A percentile compares a stretch with the other conserved stretches of the same genome.
These are phyloP conservation scores for Poeciliopsis retropinna DNA, from an alignment of 2,113 vertebrate species.

Conservation along the genomic window DNA sequence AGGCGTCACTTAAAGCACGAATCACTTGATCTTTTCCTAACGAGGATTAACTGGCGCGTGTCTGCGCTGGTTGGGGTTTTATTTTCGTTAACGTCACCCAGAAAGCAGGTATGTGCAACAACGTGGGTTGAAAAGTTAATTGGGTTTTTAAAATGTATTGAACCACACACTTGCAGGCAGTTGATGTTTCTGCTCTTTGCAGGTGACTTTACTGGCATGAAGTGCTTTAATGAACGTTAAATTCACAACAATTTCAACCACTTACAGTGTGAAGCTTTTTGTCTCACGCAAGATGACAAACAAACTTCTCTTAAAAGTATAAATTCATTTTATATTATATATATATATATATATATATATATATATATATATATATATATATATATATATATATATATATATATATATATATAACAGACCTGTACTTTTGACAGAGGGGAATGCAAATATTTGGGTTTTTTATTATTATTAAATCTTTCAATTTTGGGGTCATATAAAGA, in stretches of 20 bases:
- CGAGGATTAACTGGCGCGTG: neutral
- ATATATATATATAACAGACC: neutral
- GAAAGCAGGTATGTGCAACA: conserved; percentile 20
- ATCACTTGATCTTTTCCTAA: neutral
- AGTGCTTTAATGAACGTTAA: neutral
- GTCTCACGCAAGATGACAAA: neutral
- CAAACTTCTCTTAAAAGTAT: neutral
- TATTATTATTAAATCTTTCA: too few relatives aligned
- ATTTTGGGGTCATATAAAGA: too few relatives aligned
- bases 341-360: too few relatives aligned
- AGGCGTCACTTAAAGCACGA: neutral
- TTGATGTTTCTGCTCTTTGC: conserved; percentile 3
- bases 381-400: too few relatives aligned
- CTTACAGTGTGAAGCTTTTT: neutral
- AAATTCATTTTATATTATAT: too few relatives aligned
- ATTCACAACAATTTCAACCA: too few relatives aligned
- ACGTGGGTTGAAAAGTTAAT: conserved; percentile 22
- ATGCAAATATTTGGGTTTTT: too few relatives aligned
- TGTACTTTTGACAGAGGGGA: too few relatives aligned
- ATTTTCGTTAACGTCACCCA: conserved; percentile 22
- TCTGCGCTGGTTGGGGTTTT: neutral
- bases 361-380: too few relatives aligned
- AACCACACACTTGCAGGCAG: neutral
- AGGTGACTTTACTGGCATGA: neutral
- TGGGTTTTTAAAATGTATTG: neutral